These are phyloP conservation scores for Crocuta crocuta DNA, from an alignment of 2,113 vertebrate genomes.

Conservation along the genomic window DNA sequence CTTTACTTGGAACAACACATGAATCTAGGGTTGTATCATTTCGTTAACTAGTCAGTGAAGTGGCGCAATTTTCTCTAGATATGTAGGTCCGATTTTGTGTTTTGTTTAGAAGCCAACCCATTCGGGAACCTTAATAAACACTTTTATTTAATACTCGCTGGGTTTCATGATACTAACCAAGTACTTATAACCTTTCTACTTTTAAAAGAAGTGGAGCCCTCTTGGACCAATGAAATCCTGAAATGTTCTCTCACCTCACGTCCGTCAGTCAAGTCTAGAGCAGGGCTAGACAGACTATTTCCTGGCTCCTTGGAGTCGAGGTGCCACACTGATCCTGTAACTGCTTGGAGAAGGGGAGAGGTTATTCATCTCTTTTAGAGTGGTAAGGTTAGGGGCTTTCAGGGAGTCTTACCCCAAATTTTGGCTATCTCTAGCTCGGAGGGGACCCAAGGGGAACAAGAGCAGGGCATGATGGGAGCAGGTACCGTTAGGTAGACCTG, in stretches of 20 bases:
- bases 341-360: not conserved
- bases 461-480: not conserved
- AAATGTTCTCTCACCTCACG: slow-evolving; percentile 16
- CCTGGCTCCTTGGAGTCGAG: not conserved
- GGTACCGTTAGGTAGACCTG: no score
- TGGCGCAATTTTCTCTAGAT: not conserved
- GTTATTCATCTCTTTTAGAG: not conserved
- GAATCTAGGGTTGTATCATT: slow-evolving; percentile 40
- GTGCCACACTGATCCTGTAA: not conserved
- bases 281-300: not conserved
- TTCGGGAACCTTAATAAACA: not conserved
- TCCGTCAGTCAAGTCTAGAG: not conserved
- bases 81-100: slow-evolving; percentile 31
- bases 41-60: not conserved
- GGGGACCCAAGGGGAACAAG: fast-evolving
- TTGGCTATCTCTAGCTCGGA: not conserved
- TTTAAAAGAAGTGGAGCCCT: not conserved
- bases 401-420: not conserved
- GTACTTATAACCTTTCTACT: not conserved
- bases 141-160: not conserved
- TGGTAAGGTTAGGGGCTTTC: not conserved
- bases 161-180: slow-evolving; percentile 11
- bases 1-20: not conserved
- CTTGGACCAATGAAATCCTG: not conserved
- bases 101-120: slow-evolving; percentile 2